These are phyloP conservation scores for Epinotia nisella DNA, from an alignment of 2,888 invertebrate species.

Conservation along the genomic window DNA sequence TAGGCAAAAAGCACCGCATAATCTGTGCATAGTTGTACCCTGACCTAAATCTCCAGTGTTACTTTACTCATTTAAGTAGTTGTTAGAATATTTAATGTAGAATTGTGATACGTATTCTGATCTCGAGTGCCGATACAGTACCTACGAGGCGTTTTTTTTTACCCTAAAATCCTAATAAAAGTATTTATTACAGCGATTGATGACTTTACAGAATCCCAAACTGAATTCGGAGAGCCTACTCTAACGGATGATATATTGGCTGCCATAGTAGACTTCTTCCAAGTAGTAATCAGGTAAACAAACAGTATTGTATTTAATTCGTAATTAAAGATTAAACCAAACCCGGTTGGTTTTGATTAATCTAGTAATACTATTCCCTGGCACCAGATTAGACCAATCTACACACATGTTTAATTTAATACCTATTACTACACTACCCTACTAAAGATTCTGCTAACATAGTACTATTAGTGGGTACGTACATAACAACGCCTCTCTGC, in stretches of 20 bases:
- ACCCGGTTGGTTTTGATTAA: too few species aligned
- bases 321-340: too few species aligned
- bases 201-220: constrained; percentile 60
- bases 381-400: too few species aligned
- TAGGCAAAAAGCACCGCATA: background rate
- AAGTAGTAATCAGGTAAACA: constrained; percentile 75
- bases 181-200: background rate
- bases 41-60: background rate
- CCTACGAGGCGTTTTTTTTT: background rate
- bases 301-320: background rate
- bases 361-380: too few species aligned
- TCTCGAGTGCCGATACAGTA: too few species aligned
- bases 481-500: too few species aligned
- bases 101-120: too few species aligned
- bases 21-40: background rate
- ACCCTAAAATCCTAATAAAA: too few species aligned
- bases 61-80: background rate
- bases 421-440: too few species aligned
- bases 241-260: constrained; percentile 72
- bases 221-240: constrained; percentile 63
- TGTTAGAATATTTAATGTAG: background rate
- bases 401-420: too few species aligned
- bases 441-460: too few species aligned
- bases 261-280: constrained; percentile 76
- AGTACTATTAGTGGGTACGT: too few species aligned